These are phyloP conservation scores for Caenorhabditis doughertyi DNA, from an alignment of 2,888 invertebrate species.

Conservation along the genomic window DNA sequence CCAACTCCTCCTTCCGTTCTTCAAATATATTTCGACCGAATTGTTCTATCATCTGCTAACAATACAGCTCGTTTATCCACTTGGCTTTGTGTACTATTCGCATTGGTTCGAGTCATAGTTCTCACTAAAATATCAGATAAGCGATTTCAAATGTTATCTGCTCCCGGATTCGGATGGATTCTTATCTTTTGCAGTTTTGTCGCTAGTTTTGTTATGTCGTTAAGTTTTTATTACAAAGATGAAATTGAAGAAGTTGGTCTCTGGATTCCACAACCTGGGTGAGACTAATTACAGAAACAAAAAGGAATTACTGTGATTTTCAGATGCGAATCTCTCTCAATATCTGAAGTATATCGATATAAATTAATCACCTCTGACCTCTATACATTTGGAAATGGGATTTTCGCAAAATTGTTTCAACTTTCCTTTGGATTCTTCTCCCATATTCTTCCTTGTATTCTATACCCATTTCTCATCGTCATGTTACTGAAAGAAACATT, in stretches of 20 bases:
- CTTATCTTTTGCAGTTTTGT: constrained; percentile 35
- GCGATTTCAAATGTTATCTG: constrained; percentile 53
- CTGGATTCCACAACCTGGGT: constrained; percentile 37
- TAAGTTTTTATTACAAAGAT: constrained; percentile 40
- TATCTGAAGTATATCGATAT: constrained; percentile 15
- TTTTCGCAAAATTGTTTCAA: constrained; percentile 30
- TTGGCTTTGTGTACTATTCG: constrained; percentile 31
- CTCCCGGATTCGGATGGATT: constrained; percentile 51
- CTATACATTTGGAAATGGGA: constrained; percentile 37
- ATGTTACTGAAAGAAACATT: constrained; percentile 10
- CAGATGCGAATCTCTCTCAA: constrained; percentile 33
- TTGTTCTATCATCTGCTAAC: constrained; percentile 22
- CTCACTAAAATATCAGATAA: constrained; percentile 36
- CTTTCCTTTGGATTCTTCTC: constrained; percentile 43
- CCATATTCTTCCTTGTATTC: constrained; percentile 18
- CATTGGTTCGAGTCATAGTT: constrained; percentile 22
- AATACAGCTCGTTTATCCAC: constrained; percentile 33
- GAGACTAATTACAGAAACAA: not conserved
- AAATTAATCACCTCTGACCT: constrained; percentile 15
- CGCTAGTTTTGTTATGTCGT: constrained; percentile 28
- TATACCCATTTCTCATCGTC: constrained; percentile 12
- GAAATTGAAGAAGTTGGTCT: constrained; percentile 24
- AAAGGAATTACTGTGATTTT: not conserved
- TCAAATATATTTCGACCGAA: constrained; percentile 43
- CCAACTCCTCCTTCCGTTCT: constrained; percentile 22